Evolutionary conservation across 2,797 vertebrate species (phyloP), one percentile per base, ranked within the genome.

Genomic region (Amniataba percoides): DNA sequence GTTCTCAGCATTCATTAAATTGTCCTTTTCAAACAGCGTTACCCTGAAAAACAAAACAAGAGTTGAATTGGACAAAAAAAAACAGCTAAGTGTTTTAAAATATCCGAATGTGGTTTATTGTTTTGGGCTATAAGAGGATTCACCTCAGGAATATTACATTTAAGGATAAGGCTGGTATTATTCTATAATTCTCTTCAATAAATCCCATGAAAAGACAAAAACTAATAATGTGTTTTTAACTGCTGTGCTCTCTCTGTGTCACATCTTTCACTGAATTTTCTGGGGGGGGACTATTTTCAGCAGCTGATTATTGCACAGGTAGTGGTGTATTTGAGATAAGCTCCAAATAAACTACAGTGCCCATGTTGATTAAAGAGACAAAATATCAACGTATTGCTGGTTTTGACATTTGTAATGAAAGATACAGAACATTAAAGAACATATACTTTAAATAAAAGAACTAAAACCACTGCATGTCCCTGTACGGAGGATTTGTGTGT

Each of bases 1-100:
- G 80, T 99, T 99, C 92, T 99, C 98, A 34, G 98, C 93, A n/a
- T 94, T 98, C 98, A 99, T 99, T 69, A 99, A 96, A 91, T 99
- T 99, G 71, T 99, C 97, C 89, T 99, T 99, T 93, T 97, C 97
- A 66, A 96, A 97, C 95, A 96, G 89, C 31, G 98, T 98, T 82
- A 99, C 97, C 91, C 98, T 99, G 90, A 58, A 82, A 73, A 90
- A 82, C 23, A 75, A 2, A 61, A 39, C 4, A 68, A 40, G 39
- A 67, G 36, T 0, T 7, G 1, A 64, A 63, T 48, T 10, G 59
- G 12, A 36, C 12, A 55, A 75, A 64, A 75, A 56, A 57, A 69
- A 34, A 62, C 4, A 36, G 12, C 3, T 0, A 31, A 48, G 45
- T 21, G 9, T 64, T 52, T 40, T 58, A 52, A 27, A 59, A 7